Base-by-base conservation (phyloP, 2,113 vertebrate species). In the Triplophysa rosa region DNA sequence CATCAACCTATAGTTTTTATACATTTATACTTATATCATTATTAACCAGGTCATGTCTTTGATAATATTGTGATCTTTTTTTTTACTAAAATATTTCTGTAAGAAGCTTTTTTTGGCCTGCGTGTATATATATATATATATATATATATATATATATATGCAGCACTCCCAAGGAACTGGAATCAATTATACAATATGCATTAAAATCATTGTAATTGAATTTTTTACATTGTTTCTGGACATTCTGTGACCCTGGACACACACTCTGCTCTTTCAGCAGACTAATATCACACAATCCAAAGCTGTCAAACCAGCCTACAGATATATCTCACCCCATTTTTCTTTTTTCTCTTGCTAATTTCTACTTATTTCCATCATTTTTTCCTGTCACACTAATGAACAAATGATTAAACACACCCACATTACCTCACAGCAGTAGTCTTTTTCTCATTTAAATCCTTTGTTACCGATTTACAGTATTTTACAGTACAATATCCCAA, bases 151-250 rank as follows among this genome's bases (percentile, higher is more conserved):
- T 12, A 58, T 40, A 7, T 40, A 49, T 52, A 3, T 4, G 17
- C 19, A 58, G 70, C 40, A 42, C 12, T 42, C 21, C 21, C 14
- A 1, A 8, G 56, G 56, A 74, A 45, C 3, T 62, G 56, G 13
- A 74, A 74, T 62, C 71, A 73, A 62, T 63, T 49, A 45, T 47
- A n/a, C 59, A 49, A 10, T 75, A 29, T 63, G 24, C 33, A 42
- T 54, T 67, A 8, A 40, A 67, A 54, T 67, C 24, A 54, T 56
- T 58, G 16, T 52, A 45, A 58, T 61, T 78, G 52, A 78, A 68
- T 47, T 24, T 29, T 49, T 42, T 8, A 33, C 40, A 33, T 21
- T 63, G 17, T 52, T 59, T 69, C 9, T 69, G 40, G 37, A 45
- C 9, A 40, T 61, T 59, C 23, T 19, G n/a, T 6, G 58, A 62